Evolutionary conservation across 2,113 vertebrate genomes (phyloP).

Genomic region (Oceanodroma tethys): DNA sequence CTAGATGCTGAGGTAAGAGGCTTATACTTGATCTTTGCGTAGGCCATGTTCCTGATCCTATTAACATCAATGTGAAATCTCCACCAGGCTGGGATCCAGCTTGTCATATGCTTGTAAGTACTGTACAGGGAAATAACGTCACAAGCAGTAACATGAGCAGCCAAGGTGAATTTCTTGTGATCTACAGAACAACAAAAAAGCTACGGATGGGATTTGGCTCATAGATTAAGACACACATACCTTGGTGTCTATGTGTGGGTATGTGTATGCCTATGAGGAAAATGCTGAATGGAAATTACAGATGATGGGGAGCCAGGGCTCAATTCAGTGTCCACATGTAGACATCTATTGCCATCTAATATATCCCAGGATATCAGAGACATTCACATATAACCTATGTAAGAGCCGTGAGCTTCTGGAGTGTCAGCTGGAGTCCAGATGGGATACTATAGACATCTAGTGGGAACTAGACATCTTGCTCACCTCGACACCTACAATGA

Average conservation of each 20-base stretch:
- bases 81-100: background rate
- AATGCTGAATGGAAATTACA: background rate
- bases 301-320: background rate
- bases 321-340: background rate
- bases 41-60: background rate
- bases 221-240: background rate
- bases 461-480: background rate
- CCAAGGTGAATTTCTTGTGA: background rate
- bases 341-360: background rate
- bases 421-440: background rate
- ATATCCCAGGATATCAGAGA: background rate
- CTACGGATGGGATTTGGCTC: background rate
- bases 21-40: background rate
- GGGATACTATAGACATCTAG: too few species aligned
- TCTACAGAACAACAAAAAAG: background rate
- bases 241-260: background rate
- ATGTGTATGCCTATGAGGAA: background rate
- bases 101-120: background rate
- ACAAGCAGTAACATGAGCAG: background rate
- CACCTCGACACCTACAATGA: background rate
- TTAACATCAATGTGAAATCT: background rate
- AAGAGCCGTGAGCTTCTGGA: background rate
- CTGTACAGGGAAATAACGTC: background rate
- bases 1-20: background rate
- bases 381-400: background rate